Evolutionary conservation across 2,797 vertebrate genomes (phyloP).

Genomic region (Hippoglossus hippoglossus): DNA sequence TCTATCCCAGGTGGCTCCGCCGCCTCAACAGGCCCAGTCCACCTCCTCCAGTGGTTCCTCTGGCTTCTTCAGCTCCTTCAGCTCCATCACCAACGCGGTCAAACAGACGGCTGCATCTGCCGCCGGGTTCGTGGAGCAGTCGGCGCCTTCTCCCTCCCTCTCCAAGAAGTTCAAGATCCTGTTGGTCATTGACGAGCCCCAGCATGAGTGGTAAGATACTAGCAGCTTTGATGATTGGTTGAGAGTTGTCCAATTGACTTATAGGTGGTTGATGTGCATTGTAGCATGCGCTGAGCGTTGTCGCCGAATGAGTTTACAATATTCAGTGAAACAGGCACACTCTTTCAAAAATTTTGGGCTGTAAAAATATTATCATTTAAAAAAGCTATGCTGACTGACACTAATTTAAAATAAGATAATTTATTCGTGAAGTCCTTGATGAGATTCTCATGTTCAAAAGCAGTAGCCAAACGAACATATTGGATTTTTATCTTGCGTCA

Average conservation of each 20-base stretch:
- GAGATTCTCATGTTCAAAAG: not conserved
- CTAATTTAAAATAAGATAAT: not conserved
- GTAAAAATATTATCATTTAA: not conserved
- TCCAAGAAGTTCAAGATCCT: conserved; percentile 94
- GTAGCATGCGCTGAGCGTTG: not conserved
- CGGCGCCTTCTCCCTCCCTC: conserved; percentile 80
- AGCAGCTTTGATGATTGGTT: conserved; percentile 3
- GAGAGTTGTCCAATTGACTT: conserved; percentile 28
- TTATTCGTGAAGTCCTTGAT: not conserved
- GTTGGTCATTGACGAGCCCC: conserved; percentile 93
- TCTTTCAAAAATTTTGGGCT: conserved; percentile 11
- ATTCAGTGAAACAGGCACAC: conserved; percentile 6
- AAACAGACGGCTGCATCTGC: conserved; percentile 96
- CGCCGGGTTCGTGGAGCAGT: conserved; percentile 90
- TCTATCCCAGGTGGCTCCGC: conserved; percentile 58
- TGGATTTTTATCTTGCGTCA: not conserved
- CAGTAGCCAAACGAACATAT: not conserved
- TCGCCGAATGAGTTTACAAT: conserved; percentile 11
- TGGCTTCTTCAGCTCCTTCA: conserved; percentile 98
- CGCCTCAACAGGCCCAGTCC: conserved; percentile 70
- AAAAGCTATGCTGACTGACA: not conserved
- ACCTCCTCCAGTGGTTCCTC: conserved; percentile 84
- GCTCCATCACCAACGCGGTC: conserved; percentile 95
- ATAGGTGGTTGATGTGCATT: conserved; percentile 20
- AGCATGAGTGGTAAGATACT: conserved; percentile 91